A percentile compares a stretch with the other conserved stretches of the same genome.
Evolutionary conservation across 1,140 invertebrate genomes (phyloP).

Genomic region (Papilio aristodemus): DNA sequence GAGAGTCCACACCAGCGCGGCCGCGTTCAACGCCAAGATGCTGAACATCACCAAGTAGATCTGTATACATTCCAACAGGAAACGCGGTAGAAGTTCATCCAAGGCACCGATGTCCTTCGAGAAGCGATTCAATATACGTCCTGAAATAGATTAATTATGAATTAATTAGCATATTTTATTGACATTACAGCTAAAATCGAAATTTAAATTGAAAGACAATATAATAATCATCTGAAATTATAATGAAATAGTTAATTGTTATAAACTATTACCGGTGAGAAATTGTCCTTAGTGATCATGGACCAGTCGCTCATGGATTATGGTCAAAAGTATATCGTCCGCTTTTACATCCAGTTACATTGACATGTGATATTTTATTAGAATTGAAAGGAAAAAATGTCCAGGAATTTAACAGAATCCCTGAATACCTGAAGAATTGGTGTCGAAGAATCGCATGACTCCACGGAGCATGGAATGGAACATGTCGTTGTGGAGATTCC

Average conservation of each 20-base stretch:
- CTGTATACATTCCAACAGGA: constrained; percentile 89
- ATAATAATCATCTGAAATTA: too few species aligned
- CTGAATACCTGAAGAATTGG: constrained; percentile 89
- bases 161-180: neutral
- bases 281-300: too few species aligned
- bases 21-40: constrained; percentile 84
- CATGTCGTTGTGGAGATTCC: constrained; percentile 91
- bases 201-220: too few species aligned
- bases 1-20: constrained; percentile 87
- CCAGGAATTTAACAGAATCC: too few species aligned
- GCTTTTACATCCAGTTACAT: too few species aligned
- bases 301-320: neutral
- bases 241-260: too few species aligned
- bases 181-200: too few species aligned
- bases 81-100: constrained; percentile 91
- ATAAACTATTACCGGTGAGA: too few species aligned
- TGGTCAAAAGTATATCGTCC: too few species aligned
- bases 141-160: constrained; percentile 59
- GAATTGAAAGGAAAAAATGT: too few species aligned
- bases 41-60: constrained; percentile 84
- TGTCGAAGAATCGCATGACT: constrained; percentile 92
- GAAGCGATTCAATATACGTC: constrained; percentile 87
- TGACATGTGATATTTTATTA: too few species aligned
- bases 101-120: constrained; percentile 88
- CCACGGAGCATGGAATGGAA: constrained; percentile 88